Evolutionary conservation across 2,888 invertebrate species (phyloP), one percentile per base, ranked within the genome.

Genomic region (Metalampra italica): DNA sequence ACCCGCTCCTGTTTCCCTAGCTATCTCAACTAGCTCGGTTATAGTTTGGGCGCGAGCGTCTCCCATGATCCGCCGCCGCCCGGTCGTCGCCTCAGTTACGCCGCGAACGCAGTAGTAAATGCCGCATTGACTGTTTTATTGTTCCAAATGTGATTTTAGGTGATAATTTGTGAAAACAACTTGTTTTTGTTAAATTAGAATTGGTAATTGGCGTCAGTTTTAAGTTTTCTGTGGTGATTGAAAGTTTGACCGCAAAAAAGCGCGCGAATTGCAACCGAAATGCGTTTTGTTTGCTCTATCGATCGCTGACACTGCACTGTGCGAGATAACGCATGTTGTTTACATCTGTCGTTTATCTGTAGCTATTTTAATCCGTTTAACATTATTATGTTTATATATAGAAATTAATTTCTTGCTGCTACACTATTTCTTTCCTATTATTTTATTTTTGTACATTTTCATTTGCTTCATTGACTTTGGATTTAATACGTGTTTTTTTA

Each of bases 21-120:
- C 79, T 77, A 78, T 74, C 78, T 66, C 62, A 80, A 79, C 65
- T 80, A 68, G 81, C 79, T 82, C 82, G 82, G 79, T 83, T 85
- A 85, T 84, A 86, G 81, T 82, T 82, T 78, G 69, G 75, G 75
- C 78, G 78, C 15, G 12, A 15, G 36, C 76, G 71, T 78, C 72
- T 71, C 71, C 74, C 71, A 76, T 78, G 76, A 75, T 77, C 78
- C 36, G 66, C 76, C 66, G 71, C 7, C 34, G 74, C 73, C 72
- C 74, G 58, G 57, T 65, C 55, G 62, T 56, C 57, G 57, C 53
- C 72, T 72, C 81, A 82, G 85, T 84, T 75, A 78, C 78, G 77
- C 80, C 74, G 71, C 75, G 80, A 70, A 62, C 80, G 75, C 76
- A 81, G 69, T 70, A 72, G 69, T 70, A 72, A 68, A 74, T 71